These are phyloP conservation scores for Eretmocerus hayati DNA, from an alignment of 2,888 invertebrate species.

Conservation along the genomic window DNA sequence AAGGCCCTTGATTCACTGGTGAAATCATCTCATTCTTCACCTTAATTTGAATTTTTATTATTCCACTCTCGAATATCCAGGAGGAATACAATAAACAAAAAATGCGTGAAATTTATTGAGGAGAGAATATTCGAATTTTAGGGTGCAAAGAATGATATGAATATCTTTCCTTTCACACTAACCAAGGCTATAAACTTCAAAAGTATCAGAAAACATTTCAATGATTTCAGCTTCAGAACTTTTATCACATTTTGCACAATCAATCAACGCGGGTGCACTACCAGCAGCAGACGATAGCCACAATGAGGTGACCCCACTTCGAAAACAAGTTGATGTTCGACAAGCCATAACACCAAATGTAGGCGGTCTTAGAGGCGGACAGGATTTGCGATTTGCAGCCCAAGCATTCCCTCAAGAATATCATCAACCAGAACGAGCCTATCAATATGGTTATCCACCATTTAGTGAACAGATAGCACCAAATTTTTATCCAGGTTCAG, in stretches of 20 bases:
- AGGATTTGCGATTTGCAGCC: neutral
- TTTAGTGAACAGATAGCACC: slow-evolving; percentile 5
- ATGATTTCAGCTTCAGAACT: slow-evolving; percentile 13
- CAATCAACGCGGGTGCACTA: slow-evolving; percentile 5
- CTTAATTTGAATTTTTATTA: no score
- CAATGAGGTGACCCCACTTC: neutral
- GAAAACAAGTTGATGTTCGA: neutral
- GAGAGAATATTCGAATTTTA: no score
- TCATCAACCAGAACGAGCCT: slow-evolving; percentile 12
- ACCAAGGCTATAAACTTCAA: no score
- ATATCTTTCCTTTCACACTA: no score
- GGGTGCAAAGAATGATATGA: no score
- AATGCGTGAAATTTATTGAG: no score
- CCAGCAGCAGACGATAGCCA: slow-evolving; percentile 15
- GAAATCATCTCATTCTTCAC: no score
- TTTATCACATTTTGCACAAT: slow-evolving; percentile 12
- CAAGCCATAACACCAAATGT: slow-evolving; percentile 2
- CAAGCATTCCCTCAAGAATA: slow-evolving; percentile 13
- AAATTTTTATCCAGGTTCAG: slow-evolving; percentile 7
- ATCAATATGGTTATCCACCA: slow-evolving; percentile 14
- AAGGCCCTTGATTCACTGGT: no score
- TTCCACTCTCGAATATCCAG: no score
- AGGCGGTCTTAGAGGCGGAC: neutral
- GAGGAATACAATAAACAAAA: no score
- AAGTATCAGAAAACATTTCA: no score